Evolutionary conservation across 2,888 invertebrate species (phyloP), one percentile per base, ranked within the genome.

Genomic region (Callinectes sapidus): DNA sequence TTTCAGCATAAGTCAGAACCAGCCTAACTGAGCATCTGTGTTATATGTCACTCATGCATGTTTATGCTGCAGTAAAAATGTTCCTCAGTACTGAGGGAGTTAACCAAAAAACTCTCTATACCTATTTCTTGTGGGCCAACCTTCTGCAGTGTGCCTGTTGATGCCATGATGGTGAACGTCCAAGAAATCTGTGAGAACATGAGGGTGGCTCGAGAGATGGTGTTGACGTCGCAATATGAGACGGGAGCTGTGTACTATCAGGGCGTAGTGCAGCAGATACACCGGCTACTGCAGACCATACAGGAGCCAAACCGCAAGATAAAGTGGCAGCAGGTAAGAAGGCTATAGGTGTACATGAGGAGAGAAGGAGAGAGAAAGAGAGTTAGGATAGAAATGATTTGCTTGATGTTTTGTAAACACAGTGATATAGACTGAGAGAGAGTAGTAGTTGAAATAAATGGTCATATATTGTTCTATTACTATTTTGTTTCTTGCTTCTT

Each of bases 151-250:
- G 71, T 71, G 28, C 71, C 71, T 28, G n/a, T 71, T 71, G 39
- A 77, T 87, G 90, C 66, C 89, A 92, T 91, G 91, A 94, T 94
- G 94, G 94, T 94, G 48, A 93, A 92, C 42, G 90, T 94, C 61
- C 94, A 94, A 91, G 94, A 94, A 39, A 94, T 94, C 66, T 93
- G 94, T 71, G 94, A 94, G 42, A 94, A 94, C 66, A 94, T 93
- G 90, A 61, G 93, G 96, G 96, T 98, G 96, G 99, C 98, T 93
- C 97, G 99, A 95, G 99, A 99, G 96, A 98, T 98, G 97, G 98
- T 98, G 94, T 96, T 99, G 95, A 97, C 98, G 95, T 99, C 99
- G 39, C 98, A 99, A 96, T 99, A 99, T 95, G 99, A 99, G 95
- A 98, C 98, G 94, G 98, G 99, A 42, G 97, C 97, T 95, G 98